Evolutionary conservation across 2,113 vertebrate genomes (phyloP).

Genomic region (Ailurus styani): DNA sequence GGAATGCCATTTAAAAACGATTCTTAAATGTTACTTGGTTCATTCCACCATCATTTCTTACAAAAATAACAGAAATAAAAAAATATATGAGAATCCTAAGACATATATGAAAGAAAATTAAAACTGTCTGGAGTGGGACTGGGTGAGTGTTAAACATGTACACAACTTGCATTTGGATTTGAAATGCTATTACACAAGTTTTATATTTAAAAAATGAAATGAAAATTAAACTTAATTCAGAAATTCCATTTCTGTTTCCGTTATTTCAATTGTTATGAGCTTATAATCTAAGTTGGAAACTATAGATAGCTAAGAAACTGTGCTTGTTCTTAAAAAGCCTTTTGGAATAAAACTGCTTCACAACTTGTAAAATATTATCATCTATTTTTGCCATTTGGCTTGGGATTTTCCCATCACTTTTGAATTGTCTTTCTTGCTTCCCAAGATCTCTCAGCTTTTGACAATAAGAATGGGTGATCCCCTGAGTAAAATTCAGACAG

Average conservation of each 20-base stretch:
- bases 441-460: constrained; percentile 33
- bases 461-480: constrained; percentile 47
- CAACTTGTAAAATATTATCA: constrained; percentile 44
- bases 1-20: background rate
- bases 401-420: constrained; percentile 37
- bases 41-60: background rate
- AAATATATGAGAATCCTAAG: background rate
- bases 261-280: background rate
- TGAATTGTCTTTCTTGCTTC: constrained; percentile 50
- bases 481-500: constrained; percentile 51
- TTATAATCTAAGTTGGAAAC: background rate
- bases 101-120: background rate
- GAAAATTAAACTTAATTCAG: background rate
- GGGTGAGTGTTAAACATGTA: background rate
- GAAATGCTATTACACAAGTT: background rate
- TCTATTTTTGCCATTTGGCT: constrained; percentile 35
- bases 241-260: background rate
- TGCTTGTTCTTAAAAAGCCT: background rate
- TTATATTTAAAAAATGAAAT: constrained; percentile 7
- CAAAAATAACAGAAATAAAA: background rate
- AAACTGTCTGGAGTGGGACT: background rate
- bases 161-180: background rate
- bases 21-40: background rate
- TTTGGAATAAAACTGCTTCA: constrained; percentile 49
- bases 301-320: background rate